A percentile compares a stretch with the other conserved stretches of the same genome.
Conservation (phyloP, 2,113 vertebrate genomes). For the Tachysurus fulvidraco region DNA sequence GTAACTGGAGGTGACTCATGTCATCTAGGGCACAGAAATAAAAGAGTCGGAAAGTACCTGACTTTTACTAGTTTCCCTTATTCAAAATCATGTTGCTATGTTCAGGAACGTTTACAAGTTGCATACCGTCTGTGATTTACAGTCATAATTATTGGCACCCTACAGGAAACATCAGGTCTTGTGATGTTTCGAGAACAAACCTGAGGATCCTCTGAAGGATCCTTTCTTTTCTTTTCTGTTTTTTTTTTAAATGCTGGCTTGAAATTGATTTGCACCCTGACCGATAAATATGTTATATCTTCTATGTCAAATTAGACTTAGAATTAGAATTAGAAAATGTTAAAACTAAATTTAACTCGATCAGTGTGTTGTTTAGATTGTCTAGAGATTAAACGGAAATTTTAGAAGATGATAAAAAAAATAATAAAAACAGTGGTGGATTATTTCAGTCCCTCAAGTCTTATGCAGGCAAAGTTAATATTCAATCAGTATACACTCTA, state of each 20-base stretch:
- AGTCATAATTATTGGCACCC: background rate
- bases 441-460: background rate
- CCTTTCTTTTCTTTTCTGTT: constrained; percentile 4
- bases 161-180: background rate
- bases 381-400: background rate
- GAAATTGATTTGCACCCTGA: background rate
- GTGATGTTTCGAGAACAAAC: background rate
- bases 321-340: background rate
- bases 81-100: background rate
- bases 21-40: constrained; percentile 21
- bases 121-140: background rate
- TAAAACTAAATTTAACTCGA: background rate
- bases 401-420: background rate
- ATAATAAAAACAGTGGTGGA: background rate
- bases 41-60: constrained; percentile 26
- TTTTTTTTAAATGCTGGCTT: background rate
- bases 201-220: background rate
- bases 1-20: constrained; percentile 27
- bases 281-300: background rate
- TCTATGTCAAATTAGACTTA: background rate
- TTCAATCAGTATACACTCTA: background rate
- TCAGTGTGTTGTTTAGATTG: background rate
- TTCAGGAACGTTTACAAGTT: background rate
- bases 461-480: background rate
- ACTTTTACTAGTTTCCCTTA: background rate